A percentile compares a stretch with the other conserved stretches of the same genome.
These are phyloP conservation scores for Larimichthys crocea DNA, from an alignment of 2,113 vertebrate species.

Conservation along the genomic window DNA sequence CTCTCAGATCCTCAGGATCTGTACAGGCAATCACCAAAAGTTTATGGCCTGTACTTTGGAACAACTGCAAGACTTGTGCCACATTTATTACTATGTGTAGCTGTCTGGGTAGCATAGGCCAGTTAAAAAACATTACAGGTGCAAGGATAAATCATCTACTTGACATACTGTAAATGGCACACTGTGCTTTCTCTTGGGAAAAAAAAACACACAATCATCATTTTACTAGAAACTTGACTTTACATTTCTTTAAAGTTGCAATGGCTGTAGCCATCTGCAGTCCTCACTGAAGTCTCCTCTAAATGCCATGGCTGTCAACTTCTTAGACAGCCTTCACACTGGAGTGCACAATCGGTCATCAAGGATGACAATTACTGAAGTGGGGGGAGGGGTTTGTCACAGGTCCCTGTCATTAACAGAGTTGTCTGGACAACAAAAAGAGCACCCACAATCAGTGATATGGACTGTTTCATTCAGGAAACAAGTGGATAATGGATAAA, in stretches of 20 bases:
- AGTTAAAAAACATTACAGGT: slow-evolving; percentile 4
- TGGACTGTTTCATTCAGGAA: slow-evolving; percentile 54
- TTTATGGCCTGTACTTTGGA: background rate
- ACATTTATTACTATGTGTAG: background rate
- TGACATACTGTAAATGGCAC: slow-evolving; percentile 1
- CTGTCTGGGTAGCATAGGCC: background rate
- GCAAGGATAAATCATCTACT: slow-evolving; percentile 14
- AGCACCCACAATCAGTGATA: slow-evolving; percentile 54
- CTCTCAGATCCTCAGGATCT: background rate
- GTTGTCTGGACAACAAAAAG: slow-evolving; percentile 70
- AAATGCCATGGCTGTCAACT: slow-evolving; percentile 45
- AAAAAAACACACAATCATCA: background rate
- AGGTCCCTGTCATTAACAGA: slow-evolving; percentile 64
- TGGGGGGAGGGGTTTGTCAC: slow-evolving; percentile 25
- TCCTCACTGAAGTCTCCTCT: slow-evolving; percentile 32
- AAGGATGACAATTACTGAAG: slow-evolving; percentile 57
- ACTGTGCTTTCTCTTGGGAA: slow-evolving; percentile 29
- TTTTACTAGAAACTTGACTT: slow-evolving; percentile 14
- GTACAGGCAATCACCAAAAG: background rate
- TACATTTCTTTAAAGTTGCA: slow-evolving; percentile 14
- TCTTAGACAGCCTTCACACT: slow-evolving; percentile 59
- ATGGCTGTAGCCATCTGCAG: slow-evolving; percentile 26
- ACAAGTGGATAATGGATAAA: slow-evolving; percentile 50
- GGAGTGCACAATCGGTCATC: slow-evolving; percentile 66
- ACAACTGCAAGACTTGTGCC: background rate